These are phyloP conservation scores for Rhyacophila brunnea DNA, from an alignment of 1,140 invertebrate species.

Conservation along the genomic window DNA sequence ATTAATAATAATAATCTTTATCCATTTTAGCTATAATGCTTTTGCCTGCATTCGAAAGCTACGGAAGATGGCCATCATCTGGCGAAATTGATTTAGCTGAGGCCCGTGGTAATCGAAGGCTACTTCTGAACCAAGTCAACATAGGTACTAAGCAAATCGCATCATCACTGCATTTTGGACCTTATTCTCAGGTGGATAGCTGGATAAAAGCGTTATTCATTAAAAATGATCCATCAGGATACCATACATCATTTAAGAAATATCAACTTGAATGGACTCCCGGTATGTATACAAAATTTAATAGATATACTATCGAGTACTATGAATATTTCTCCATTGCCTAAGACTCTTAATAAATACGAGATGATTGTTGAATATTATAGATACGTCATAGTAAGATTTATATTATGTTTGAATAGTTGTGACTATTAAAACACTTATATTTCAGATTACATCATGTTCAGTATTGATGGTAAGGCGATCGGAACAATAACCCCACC, in stretches of 20 bases:
- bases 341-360: too few relatives aligned
- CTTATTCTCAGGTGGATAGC: constrained; percentile 54
- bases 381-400: too few relatives aligned
- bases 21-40: constrained; percentile 57
- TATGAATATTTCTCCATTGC: too few relatives aligned
- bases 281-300: too few relatives aligned
- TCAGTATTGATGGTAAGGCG: constrained; percentile 49
- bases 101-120: constrained; percentile 58
- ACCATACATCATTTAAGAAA: constrained; percentile 48
- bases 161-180: constrained; percentile 65
- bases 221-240: constrained; percentile 48
- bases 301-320: too few relatives aligned
- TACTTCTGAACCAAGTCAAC: constrained; percentile 50
- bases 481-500: constrained; percentile 42
- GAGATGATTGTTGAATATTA: too few relatives aligned
- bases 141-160: constrained; percentile 59
- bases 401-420: too few relatives aligned
- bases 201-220: constrained; percentile 54
- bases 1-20: too few relatives aligned
- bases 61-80: constrained; percentile 58
- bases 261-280: constrained; percentile 56
- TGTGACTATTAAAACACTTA: neutral
- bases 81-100: constrained; percentile 60
- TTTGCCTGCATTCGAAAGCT: constrained; percentile 56
- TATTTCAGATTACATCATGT: constrained; percentile 46